phyloP scores from a whole-genome alignment of 2,113 vertebrate genomes.

The Solenodon paradoxus region DNA sequence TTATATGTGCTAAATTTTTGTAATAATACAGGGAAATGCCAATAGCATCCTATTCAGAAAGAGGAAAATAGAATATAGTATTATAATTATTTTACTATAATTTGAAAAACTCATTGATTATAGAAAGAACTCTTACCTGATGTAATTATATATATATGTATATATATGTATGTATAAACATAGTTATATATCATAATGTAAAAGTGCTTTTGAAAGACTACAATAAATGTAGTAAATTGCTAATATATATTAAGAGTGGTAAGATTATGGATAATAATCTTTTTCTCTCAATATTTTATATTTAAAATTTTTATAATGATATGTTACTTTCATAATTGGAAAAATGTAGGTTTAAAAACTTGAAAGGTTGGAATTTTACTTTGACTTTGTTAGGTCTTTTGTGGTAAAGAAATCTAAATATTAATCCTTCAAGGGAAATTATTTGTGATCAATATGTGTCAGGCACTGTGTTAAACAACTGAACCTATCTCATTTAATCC shows the following conservation, averaged over 20 bases:
- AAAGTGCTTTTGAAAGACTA: not conserved
- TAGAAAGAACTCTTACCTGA: not conserved
- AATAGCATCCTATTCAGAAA: not conserved
- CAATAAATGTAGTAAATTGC: not conserved
- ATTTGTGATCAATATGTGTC: not conserved
- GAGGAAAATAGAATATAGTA: not conserved
- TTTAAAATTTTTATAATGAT: not conserved
- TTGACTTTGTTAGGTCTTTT: not conserved
- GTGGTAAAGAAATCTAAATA: slow-evolving; percentile 17
- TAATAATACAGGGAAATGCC: not conserved
- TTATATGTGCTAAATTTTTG: not conserved
- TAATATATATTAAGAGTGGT: not conserved
- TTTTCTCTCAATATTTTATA: not conserved
- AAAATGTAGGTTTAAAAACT: not conserved
- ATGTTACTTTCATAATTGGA: not conserved
- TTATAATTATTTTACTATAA: not conserved
- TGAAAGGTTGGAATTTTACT: not conserved
- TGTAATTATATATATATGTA: not conserved
- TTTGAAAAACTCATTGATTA: not conserved
- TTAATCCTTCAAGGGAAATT: slow-evolving; percentile 21
- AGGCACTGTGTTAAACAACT: not conserved
- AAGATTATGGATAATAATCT: not conserved
- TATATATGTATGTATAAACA: too few relatives aligned
- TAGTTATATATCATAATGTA: not conserved
- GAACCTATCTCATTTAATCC: slow-evolving; percentile 10